Evolutionary conservation across 2,113 vertebrate genomes (phyloP).

Genomic region (Thamnaconus septentrionalis): DNA sequence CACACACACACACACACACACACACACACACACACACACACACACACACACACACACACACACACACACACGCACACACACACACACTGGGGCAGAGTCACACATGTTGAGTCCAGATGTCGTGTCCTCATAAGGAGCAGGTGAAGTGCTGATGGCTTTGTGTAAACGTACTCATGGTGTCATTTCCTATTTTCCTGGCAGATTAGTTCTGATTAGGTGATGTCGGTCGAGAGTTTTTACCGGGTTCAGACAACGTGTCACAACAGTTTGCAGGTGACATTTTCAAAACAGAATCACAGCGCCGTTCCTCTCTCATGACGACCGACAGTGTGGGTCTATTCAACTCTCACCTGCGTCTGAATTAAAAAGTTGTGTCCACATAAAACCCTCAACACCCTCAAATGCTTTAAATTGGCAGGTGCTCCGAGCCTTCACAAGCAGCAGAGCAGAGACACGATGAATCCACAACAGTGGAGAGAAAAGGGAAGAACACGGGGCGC

Average conservation of each 20-base stretch:
- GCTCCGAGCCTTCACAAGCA: slow-evolving; percentile 35
- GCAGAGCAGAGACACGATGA: slow-evolving; percentile 6
- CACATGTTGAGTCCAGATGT: slow-evolving; percentile 53
- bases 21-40: slow-evolving; percentile 7
- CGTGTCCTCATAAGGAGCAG: slow-evolving; percentile 25
- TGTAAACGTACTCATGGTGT: slow-evolving; percentile 24
- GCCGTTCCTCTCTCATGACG: too few relatives aligned
- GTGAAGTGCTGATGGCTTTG: slow-evolving; percentile 31
- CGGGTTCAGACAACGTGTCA: not conserved
- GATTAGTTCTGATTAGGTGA: slow-evolving; percentile 34
- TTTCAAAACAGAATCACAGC: slow-evolving; percentile 3
- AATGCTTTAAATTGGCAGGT: slow-evolving; percentile 12
- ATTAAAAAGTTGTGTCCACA: slow-evolving; percentile 12
- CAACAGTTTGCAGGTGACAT: not conserved
- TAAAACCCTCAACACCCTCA: slow-evolving; percentile 26
- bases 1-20: too few relatives aligned
- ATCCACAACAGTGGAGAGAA: not conserved
- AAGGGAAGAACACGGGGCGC: not conserved
- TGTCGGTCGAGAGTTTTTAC: slow-evolving; percentile 5
- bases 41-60: slow-evolving; percentile 1
- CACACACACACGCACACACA: slow-evolving; percentile 2
- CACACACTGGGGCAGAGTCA: not conserved
- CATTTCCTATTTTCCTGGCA: slow-evolving; percentile 32
- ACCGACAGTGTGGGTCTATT: not conserved
- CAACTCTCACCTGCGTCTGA: not conserved